Percentiles rank a stretch among this genome's conserved stretches.
phyloP scores from a whole-genome alignment of 2,888 invertebrate genomes.

The Hartigia nigra region DNA sequence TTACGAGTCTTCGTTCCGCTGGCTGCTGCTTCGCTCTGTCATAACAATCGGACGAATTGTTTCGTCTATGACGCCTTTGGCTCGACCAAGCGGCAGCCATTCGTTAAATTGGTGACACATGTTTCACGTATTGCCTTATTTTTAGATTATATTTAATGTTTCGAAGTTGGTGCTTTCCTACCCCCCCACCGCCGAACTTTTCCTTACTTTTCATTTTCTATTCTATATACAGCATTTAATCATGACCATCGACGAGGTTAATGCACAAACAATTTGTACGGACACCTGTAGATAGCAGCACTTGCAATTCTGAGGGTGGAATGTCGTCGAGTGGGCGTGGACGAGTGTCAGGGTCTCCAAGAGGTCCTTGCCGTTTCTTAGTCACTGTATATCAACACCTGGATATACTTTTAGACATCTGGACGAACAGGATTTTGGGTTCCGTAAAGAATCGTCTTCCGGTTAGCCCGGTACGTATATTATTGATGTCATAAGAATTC shows the following conservation, averaged over 20 bases:
- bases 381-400: neutral
- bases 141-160: neutral
- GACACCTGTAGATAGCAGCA: neutral
- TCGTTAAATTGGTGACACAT: neutral
- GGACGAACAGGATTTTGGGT: neutral
- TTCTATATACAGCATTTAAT: neutral
- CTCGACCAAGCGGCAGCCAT: neutral
- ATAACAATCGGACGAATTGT: neutral
- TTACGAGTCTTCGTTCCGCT: neutral
- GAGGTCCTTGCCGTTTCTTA: slow-evolving; percentile 1
- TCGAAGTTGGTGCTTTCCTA: neutral
- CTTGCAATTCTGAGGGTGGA: slow-evolving; percentile 1
- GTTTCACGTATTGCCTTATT: neutral
- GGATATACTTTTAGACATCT: neutral
- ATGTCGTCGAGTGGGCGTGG: slow-evolving; percentile 2
- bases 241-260: neutral
- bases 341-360: slow-evolving; percentile 7
- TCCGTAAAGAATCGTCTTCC: neutral
- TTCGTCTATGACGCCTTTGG: neutral
- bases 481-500: neutral
- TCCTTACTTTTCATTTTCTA: neutral
- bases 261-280: neutral
- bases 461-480: neutral
- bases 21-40: neutral
- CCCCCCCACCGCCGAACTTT: too few species aligned